phyloP scores from a whole-genome alignment of 1,140 invertebrate species.

The Drosophila simulans region DNA sequence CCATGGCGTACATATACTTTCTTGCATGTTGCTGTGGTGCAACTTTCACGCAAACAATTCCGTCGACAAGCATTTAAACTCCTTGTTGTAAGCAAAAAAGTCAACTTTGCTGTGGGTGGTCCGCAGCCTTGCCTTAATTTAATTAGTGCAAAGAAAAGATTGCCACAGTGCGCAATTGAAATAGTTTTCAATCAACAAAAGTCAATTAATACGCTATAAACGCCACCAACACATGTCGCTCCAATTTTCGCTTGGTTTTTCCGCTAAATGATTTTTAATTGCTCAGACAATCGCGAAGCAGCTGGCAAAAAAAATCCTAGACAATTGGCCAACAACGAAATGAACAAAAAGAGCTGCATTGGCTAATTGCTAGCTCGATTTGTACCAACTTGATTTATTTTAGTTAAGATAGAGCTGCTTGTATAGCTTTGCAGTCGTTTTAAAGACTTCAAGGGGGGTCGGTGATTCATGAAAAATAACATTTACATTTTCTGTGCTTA shows the following conservation, averaged over 20 bases:
- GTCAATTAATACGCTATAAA: conserved; percentile 60
- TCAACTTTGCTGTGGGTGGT: conserved; percentile 25
- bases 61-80: conserved; percentile 44
- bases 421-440: neutral
- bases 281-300: conserved; percentile 35
- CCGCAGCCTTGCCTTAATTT: conserved; percentile 54
- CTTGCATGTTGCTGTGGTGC: conserved; percentile 9
- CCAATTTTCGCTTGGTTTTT: conserved; percentile 34
- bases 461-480: too few species aligned
- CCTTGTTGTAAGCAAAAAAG: conserved; percentile 14
- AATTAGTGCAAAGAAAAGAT: conserved; percentile 57
- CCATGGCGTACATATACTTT: conserved; percentile 9
- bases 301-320: conserved; percentile 42
- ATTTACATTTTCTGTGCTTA: neutral
- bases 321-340: conserved; percentile 35
- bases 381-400: conserved; percentile 34
- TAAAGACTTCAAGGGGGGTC: neutral
- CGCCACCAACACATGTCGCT: conserved; percentile 45
- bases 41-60: conserved; percentile 70
- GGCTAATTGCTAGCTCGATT: conserved; percentile 53
- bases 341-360: conserved; percentile 27
- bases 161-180: conserved; percentile 48
- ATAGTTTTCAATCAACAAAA: conserved; percentile 71
- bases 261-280: conserved; percentile 60
- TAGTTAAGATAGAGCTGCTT: neutral